phyloP scores from a whole-genome alignment of 2,797 vertebrate species.

The Coregonus suidteri region DNA sequence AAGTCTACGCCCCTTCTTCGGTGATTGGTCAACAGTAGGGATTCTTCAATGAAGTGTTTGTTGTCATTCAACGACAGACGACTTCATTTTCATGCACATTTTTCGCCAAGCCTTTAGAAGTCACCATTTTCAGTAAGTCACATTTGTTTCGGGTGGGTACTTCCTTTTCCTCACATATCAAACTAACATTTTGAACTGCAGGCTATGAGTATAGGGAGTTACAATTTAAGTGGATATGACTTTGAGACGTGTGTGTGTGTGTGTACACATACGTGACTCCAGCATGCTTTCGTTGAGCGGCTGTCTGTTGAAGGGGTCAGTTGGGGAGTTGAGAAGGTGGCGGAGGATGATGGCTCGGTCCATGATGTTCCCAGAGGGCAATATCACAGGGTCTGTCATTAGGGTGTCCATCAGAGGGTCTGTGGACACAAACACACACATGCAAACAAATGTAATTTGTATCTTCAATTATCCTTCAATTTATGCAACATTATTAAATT shows the following conservation, averaged over 20 bases:
- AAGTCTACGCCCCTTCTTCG: too few species aligned
- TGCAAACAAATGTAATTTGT: conserved; percentile 1
- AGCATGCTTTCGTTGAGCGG: conserved; percentile 96
- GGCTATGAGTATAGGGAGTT: background rate
- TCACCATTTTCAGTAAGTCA: too few species aligned
- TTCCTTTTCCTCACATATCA: too few species aligned
- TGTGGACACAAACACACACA: conserved; percentile 55
- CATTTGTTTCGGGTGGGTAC: too few species aligned
- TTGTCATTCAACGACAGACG: too few species aligned
- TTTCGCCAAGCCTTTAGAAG: too few species aligned
- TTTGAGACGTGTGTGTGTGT: background rate
- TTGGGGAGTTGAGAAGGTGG: conserved; percentile 96
- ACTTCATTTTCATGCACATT: too few species aligned
- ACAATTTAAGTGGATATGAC: background rate
- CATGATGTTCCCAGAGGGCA: conserved; percentile 97
- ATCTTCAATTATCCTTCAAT: conserved; percentile 1
- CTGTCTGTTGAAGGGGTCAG: conserved; percentile 98
- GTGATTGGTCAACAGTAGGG: too few species aligned
- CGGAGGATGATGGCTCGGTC: conserved; percentile 95
- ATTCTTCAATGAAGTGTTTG: too few species aligned
- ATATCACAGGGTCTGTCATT: conserved; percentile 95
- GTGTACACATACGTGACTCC: conserved; percentile 85
- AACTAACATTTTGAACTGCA: background rate
- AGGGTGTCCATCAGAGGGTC: conserved; percentile 99
- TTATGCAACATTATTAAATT: too few species aligned